Evolutionary conservation across 2,888 invertebrate species (phyloP), one percentile per base, ranked within the genome.

Genomic region (Apamea sordens): DNA sequence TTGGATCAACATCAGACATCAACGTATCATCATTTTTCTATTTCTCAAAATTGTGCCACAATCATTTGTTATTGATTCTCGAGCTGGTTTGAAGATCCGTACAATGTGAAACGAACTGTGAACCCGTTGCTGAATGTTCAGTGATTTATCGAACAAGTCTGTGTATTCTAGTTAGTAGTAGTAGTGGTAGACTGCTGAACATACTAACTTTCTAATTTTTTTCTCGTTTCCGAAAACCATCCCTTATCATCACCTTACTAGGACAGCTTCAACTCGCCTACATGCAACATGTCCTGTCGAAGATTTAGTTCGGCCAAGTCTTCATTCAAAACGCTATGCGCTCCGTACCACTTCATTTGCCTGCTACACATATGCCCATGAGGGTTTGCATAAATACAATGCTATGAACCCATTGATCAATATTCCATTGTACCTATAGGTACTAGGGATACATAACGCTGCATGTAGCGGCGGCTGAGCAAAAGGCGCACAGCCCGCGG

Each of bases 401-500:
- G 50, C 61, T 76, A 78, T 65, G 75, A 56, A 76, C 47, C 67
- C 78, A 63, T 80, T 86, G 77, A 86, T 78, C 76, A 83, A 73
- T 71, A 79, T 78, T 50, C 73, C 73, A 67, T 73, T 76, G 56
- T 77, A 64, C 13, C n/a, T 81, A 71, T 68, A 82, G n/a, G 64
- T 73, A 83, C 72, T 61, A 77, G 73, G 76, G 50, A 68, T 79
- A 82, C 65, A 88, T 84, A 73, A 76, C 18, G 41, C 50, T 32
- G 53, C 80, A 79, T 80, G 77, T 82, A 86, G 79, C 80, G 85
- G 83, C 87, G 90, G 84, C 80, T 79, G 78, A 63, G 88, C 85
- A 85, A 90, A 88, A 78, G 84, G 77, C 77, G 71, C 71, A 73
- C 77, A 77, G 86, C 86, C 86, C 88, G 92, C 91, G 87, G 81